Conservation (phyloP, 2,797 vertebrate genomes). For the Microctenopoma stevenorrisi region DNA sequence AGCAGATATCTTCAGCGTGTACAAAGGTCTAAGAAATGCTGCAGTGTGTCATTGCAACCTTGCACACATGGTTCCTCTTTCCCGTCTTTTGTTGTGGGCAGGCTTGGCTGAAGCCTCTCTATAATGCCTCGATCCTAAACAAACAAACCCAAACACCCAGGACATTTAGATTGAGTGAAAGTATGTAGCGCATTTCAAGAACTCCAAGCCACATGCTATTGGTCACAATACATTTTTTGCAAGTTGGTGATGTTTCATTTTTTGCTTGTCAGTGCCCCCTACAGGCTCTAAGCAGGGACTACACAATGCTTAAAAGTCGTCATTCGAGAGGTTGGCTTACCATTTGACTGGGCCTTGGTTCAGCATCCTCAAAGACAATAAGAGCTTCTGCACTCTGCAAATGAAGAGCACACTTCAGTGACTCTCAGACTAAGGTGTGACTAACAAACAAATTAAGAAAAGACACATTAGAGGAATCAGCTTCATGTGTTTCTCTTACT, state of each 20-base stretch:
- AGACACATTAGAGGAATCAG: neutral
- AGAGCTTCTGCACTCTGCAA: constrained; percentile 76
- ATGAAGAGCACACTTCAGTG: constrained; percentile 11
- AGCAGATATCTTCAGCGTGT: neutral
- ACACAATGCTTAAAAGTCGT: neutral
- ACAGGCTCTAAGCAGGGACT: constrained; percentile 5
- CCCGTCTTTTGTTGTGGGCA: constrained; percentile 49
- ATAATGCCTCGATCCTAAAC: constrained; percentile 64
- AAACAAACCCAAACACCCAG: neutral
- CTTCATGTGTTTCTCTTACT: constrained; percentile 21
- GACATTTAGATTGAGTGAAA: neutral
- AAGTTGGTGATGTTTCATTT: neutral
- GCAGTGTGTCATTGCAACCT: constrained; percentile 42
- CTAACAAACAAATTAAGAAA: neutral
- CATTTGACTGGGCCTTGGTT: constrained; percentile 50
- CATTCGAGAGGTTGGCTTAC: constrained; percentile 33
- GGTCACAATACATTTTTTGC: neutral
- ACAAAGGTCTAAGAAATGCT: neutral
- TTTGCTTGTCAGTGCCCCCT: constrained; percentile 50
- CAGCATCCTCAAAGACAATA: constrained; percentile 79
- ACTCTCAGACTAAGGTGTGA: neutral
- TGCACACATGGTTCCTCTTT: constrained; percentile 62
- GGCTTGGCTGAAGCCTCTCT: constrained; percentile 60
- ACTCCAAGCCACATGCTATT: neutral
- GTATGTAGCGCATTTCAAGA: constrained; percentile 2